Evolutionary conservation across 1,140 invertebrate species (phyloP).

Genomic region (Drosophila ananassae): DNA sequence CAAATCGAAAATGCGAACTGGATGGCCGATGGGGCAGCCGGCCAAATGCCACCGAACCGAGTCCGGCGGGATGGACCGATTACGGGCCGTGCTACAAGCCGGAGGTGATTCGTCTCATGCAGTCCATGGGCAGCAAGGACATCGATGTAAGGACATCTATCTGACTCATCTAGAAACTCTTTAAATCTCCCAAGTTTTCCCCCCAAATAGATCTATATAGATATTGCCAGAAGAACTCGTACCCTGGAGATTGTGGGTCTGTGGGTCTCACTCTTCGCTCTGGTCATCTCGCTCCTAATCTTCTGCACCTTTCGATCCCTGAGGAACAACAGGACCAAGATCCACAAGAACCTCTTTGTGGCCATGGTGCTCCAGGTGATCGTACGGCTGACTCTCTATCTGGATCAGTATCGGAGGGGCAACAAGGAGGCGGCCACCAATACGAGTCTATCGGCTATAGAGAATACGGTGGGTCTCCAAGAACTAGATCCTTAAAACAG

Average conservation of each 20-base stretch:
- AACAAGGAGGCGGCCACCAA: slow-evolving; percentile 58
- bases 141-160: slow-evolving; percentile 65
- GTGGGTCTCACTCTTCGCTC: slow-evolving; percentile 89
- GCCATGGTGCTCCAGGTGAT: slow-evolving; percentile 94
- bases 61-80: slow-evolving; percentile 91
- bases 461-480: slow-evolving; percentile 88
- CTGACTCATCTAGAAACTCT: neutral
- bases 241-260: slow-evolving; percentile 93
- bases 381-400: slow-evolving; percentile 93
- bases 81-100: slow-evolving; percentile 93
- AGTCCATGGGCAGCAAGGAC: slow-evolving; percentile 85
- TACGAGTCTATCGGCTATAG: slow-evolving; percentile 86
- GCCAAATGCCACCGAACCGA: slow-evolving; percentile 70
- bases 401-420: slow-evolving; percentile 89
- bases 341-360: slow-evolving; percentile 94
- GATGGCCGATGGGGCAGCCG: slow-evolving; percentile 90
- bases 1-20: slow-evolving; percentile 89
- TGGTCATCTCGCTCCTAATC: slow-evolving; percentile 91
- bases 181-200: neutral
- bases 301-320: slow-evolving; percentile 92
- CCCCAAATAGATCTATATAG: slow-evolving; percentile 62
- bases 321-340: slow-evolving; percentile 93
- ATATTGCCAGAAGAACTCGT: slow-evolving; percentile 90
- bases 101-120: slow-evolving; percentile 88
- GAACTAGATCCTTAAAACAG: too few relatives aligned